Conservation (phyloP, 2,888 invertebrate species). For the Drosophila mettleri region DNA sequence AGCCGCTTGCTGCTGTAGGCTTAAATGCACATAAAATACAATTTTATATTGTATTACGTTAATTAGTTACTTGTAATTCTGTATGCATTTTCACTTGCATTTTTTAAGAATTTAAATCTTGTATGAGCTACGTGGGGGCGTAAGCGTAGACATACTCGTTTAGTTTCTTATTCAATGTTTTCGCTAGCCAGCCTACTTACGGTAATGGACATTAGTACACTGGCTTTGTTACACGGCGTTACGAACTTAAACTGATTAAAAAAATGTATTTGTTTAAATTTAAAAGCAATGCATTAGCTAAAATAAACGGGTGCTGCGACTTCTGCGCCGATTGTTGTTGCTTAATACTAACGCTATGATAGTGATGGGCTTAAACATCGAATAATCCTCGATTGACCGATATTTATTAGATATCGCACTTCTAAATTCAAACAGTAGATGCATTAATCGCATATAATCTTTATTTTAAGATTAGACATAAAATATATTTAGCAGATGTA, state of each 20-base stretch:
- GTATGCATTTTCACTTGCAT: slow-evolving; percentile 51
- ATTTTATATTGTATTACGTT: slow-evolving; percentile 30
- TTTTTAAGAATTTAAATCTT: slow-evolving; percentile 47
- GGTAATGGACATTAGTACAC: slow-evolving; percentile 84
- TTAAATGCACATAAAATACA: slow-evolving; percentile 43
- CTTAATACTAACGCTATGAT: slow-evolving; percentile 49
- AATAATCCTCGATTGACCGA: slow-evolving; percentile 4
- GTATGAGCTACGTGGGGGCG: slow-evolving; percentile 67
- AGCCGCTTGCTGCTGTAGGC: slow-evolving; percentile 23
- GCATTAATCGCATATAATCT: not conserved
- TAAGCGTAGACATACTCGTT: slow-evolving; percentile 30
- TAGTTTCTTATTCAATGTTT: slow-evolving; percentile 3
- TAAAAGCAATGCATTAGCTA: slow-evolving; percentile 51
- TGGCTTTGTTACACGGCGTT: slow-evolving; percentile 65
- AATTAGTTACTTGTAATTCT: slow-evolving; percentile 41
- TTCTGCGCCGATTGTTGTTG: slow-evolving; percentile 59
- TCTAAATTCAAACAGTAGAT: not conserved
- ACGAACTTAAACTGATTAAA: slow-evolving; percentile 46
- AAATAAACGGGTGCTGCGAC: slow-evolving; percentile 65
- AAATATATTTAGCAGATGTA: not conserved
- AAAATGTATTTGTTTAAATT: slow-evolving; percentile 40
- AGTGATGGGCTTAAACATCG: slow-evolving; percentile 24
- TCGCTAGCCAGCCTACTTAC: slow-evolving; percentile 71
- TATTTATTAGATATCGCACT: not conserved
- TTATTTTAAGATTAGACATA: not conserved